Conservation (phyloP, 2,888 invertebrate species). For the Archips xylosteana region DNA sequence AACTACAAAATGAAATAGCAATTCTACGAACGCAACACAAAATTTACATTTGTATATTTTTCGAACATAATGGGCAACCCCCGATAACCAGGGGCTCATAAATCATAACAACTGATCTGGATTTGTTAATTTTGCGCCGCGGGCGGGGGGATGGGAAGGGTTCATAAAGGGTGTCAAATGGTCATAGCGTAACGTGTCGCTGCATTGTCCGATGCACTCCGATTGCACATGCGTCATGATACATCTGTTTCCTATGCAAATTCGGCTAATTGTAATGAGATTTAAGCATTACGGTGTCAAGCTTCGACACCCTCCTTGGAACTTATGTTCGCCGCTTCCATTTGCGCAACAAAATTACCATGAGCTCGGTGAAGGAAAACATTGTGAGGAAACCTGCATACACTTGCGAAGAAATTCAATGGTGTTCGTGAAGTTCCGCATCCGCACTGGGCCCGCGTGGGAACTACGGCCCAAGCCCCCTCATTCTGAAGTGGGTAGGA, state of each 20-base stretch:
- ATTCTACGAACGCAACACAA: slow-evolving; percentile 49
- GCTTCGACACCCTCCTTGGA: slow-evolving; percentile 47
- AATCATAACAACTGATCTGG: slow-evolving; percentile 78
- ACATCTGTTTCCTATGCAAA: slow-evolving; percentile 79
- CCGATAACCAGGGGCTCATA: slow-evolving; percentile 69
- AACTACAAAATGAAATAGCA: slow-evolving; percentile 45
- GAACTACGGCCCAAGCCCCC: too few relatives aligned
- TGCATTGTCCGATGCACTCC: slow-evolving; percentile 58
- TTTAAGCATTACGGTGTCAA: slow-evolving; percentile 59
- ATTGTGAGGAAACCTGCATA: too few relatives aligned
- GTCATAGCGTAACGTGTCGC: slow-evolving; percentile 51
- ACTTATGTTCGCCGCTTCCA: slow-evolving; percentile 56
- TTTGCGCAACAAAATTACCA: slow-evolving; percentile 45
- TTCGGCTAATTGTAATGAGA: slow-evolving; percentile 80
- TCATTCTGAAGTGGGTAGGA: too few relatives aligned
- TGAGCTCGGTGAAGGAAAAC: too few relatives aligned
- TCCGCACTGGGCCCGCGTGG: too few relatives aligned
- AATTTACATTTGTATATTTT: slow-evolving; percentile 71
- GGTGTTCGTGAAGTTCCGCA: too few relatives aligned
- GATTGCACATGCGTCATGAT: slow-evolving; percentile 74
- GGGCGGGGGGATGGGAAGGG: slow-evolving; percentile 62
- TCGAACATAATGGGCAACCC: slow-evolving; percentile 59
- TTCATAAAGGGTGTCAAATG: slow-evolving; percentile 55
- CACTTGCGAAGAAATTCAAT: too few relatives aligned
- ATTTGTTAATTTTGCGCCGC: slow-evolving; percentile 73